phyloP scores from a whole-genome alignment of 2,797 vertebrate genomes.

The Threskiornis aethiopicus region DNA sequence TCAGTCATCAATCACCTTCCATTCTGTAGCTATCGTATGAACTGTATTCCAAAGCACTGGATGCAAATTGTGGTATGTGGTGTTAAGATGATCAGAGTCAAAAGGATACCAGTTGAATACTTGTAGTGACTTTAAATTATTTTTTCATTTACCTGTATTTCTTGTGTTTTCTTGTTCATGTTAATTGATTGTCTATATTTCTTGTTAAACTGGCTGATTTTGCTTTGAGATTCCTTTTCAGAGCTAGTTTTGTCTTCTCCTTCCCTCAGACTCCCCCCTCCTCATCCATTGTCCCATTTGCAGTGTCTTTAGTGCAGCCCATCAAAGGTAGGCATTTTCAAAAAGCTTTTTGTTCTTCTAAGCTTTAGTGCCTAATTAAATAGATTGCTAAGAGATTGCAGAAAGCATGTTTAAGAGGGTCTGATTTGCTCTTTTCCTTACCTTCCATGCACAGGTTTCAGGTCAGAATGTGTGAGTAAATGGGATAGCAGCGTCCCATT shows the following conservation, averaged over 20 bases:
- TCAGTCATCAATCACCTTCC: not conserved
- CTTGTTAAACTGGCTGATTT: not conserved
- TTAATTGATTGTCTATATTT: not conserved
- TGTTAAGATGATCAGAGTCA: not conserved
- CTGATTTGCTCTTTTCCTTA: conserved; percentile 71
- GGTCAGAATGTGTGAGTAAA: not conserved
- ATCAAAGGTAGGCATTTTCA: conserved; percentile 13
- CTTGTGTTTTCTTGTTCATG: not conserved
- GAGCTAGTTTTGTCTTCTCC: not conserved
- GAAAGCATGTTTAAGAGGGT: conserved; percentile 58
- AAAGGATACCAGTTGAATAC: not conserved
- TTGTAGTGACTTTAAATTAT: not conserved
- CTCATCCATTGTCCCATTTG: not conserved
- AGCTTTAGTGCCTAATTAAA: conserved; percentile 76
- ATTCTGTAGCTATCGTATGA: not conserved
- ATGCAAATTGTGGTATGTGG: not conserved
- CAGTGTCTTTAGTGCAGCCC: not conserved
- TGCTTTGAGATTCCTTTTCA: not conserved
- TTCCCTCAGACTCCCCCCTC: not conserved
- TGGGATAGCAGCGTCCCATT: conserved; percentile 72
- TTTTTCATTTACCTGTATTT: not conserved
- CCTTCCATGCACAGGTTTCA: conserved; percentile 26
- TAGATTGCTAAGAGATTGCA: conserved; percentile 81
- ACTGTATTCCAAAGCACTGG: not conserved
- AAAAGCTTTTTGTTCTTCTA: conserved; percentile 52